Evolutionary conservation across 2,113 vertebrate species (phyloP), one percentile per base, ranked within the genome.

Genomic region (Eurypyga helias): DNA sequence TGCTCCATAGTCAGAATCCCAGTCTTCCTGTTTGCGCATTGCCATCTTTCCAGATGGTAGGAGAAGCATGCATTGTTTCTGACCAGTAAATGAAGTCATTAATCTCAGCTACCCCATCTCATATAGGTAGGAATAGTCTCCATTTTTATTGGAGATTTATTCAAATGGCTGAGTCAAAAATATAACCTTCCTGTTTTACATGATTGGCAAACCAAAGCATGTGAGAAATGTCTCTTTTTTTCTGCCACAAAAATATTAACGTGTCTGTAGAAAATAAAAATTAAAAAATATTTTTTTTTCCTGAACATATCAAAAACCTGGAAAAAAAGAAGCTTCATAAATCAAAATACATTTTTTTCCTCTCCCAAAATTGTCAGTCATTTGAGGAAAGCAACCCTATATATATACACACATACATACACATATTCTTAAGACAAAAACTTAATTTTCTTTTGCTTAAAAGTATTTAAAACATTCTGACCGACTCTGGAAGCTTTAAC

Each of bases 341-440:
- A 90, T 6, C 9, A 69, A 81, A 89, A 62, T 1, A 61, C 12
- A 36, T 1, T 6, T 60, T 72, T 65, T 65, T 10, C 7, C 46
- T 5, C 7, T 17, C 1, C 0, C 17, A 61, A 61, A 36, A 66
- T 61, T 31, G 15, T 71, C 31, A 43, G 7, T 51, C 15, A 36
- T 72, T 67, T 76, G 29, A 58, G 12, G 24, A 92, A 89, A 66
- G 11, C 12, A 58, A 31, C 3, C 11, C 10, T 55, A 26, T 13
- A 34, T 24, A n/a, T 14, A 46, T 5, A 45, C 0, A 51, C 0
- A 31, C 11, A 51, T 16, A 41, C 4, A 89, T 61, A 41, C 5
- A n/a, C 28, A 36, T 45, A 66, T 64, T 81, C 16, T 71, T 72
- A 45, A n/a, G 4, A 10, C 36, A 21, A 72, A 93, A 93, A 72